Base-by-base conservation (phyloP, 2,113 vertebrate genomes). In the Epinephelus lanceolatus region DNA sequence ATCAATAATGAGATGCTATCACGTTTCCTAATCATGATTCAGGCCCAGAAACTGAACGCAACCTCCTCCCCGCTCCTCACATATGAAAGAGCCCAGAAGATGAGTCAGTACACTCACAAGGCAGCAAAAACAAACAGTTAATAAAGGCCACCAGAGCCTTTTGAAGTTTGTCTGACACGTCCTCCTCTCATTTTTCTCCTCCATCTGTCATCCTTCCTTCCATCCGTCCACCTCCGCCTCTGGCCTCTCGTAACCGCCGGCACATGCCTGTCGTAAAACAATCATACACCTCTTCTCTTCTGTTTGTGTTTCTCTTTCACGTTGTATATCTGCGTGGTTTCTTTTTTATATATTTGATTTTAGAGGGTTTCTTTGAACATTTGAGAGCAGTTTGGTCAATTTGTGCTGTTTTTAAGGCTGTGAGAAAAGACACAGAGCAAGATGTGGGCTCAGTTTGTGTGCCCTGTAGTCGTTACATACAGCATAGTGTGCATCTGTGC, bases 1-100 rank as follows among this genome's bases (percentile, higher is more conserved):
- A 60, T 67, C 76, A 66, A 57, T 84, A 74, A 90, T 88, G 69
- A 76, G 78, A 93, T 4, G 65, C 76, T 90, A 86, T 90, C 85
- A 13, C 19, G 1, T 91, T 91, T 90, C 89, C 69, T 78, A 81
- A 88, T 81, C 76, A 65, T 15, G 52, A 65, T 65, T 65, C 55
- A 57, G 74, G 62, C 79, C 51, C 74, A 78, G 83, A 91, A 76
- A 84, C 37, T 67, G 30, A 86, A 80, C 27, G 84, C 78, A 81
- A 14, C 9, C 67, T 56, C 66, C 42, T 66, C 70, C 33, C 25
- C 61, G 61, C 55, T 47, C n/a, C 47, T 19, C 52, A 80, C 68
- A 78, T 71, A 90, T 71, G 68, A 85, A 83, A 81, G 80, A 80
- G 80, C 30, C 61, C 71, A 78, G 52, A 71, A 53, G 83, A 92